Evolutionary conservation across 2,797 vertebrate genomes (phyloP).

Genomic region (Betta splendens): DNA sequence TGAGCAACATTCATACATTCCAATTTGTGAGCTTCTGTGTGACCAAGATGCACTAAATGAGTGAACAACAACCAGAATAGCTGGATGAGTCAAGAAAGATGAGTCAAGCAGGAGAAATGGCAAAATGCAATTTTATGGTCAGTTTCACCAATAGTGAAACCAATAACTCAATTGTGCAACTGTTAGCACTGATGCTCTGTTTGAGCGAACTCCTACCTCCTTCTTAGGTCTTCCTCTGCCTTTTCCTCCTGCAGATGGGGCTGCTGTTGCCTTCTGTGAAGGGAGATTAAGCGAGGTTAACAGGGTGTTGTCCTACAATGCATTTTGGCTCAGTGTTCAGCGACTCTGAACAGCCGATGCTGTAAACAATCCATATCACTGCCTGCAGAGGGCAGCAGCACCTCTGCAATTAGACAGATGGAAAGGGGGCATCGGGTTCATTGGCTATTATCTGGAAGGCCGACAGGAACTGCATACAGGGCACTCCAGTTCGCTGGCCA

Average conservation of each 20-base stretch:
- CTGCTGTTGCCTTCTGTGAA: slow-evolving; percentile 85
- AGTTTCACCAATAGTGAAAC: slow-evolving; percentile 53
- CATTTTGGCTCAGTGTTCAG: background rate
- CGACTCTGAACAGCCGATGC: slow-evolving; percentile 6
- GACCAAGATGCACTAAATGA: slow-evolving; percentile 30
- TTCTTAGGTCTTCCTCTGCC: slow-evolving; percentile 95
- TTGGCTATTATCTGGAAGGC: slow-evolving; percentile 84
- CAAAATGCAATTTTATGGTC: slow-evolving; percentile 54
- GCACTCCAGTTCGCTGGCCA: slow-evolving; percentile 83
- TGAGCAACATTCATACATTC: background rate
- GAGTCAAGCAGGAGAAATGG: slow-evolving; percentile 30
- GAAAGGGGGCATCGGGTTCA: slow-evolving; percentile 82
- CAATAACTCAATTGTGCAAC: slow-evolving; percentile 55
- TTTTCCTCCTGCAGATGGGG: slow-evolving; percentile 85
- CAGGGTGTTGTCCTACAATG: background rate
- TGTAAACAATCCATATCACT: slow-evolving; percentile 29
- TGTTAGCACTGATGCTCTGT: slow-evolving; percentile 16
- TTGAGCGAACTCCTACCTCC: slow-evolving; percentile 79
- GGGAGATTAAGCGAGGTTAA: slow-evolving; percentile 14
- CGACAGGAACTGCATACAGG: slow-evolving; percentile 82
- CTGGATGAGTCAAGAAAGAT: slow-evolving; percentile 47
- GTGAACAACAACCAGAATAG: slow-evolving; percentile 38
- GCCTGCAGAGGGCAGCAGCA: slow-evolving; percentile 75
- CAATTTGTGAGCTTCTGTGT: background rate
- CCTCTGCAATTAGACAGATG: slow-evolving; percentile 48